Evolutionary conservation across 2,797 vertebrate species (phyloP).

Genomic region (Denticeps clupeoides): DNA sequence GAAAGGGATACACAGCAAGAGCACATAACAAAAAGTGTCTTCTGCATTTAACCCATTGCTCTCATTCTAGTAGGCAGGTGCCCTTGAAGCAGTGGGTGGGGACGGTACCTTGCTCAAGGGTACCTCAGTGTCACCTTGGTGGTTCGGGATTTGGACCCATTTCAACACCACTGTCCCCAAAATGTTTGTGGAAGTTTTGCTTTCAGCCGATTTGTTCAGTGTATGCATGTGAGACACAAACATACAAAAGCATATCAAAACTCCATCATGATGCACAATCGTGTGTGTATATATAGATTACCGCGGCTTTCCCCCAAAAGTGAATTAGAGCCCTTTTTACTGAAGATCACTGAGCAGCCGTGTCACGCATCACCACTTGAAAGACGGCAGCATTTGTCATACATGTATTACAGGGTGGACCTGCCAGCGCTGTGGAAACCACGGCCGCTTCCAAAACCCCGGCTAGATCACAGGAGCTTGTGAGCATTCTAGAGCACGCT

Average conservation of each 20-base stretch:
- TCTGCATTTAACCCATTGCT: too few species aligned
- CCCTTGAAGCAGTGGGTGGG: too few species aligned
- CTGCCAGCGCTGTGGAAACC: constrained; percentile 3
- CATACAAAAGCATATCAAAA: too few species aligned
- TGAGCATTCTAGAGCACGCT: too few species aligned
- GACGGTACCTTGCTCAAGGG: too few species aligned
- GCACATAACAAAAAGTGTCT: too few species aligned
- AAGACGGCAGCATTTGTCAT: constrained; percentile 43
- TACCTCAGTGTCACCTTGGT: too few species aligned
- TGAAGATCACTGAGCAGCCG: constrained; percentile 35
- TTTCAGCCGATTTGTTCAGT: too few species aligned
- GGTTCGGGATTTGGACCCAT: too few species aligned
- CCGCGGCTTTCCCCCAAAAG: constrained; percentile 22
- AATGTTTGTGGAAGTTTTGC: constrained; percentile 19
- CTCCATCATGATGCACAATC: background rate
- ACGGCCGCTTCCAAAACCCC: constrained; percentile 11
- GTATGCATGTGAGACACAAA: too few species aligned
- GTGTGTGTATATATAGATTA: constrained; percentile 11
- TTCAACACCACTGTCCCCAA: constrained; percentile 1
- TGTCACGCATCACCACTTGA: constrained; percentile 54
- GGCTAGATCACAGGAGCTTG: background rate
- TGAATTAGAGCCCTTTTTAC: constrained; percentile 44
- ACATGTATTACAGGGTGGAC: constrained; percentile 43
- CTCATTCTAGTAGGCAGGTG: too few species aligned
- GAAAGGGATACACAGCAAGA: too few species aligned